Evolutionary conservation across 2,888 invertebrate genomes (phyloP).

Genomic region (Platypus cylindrus): DNA sequence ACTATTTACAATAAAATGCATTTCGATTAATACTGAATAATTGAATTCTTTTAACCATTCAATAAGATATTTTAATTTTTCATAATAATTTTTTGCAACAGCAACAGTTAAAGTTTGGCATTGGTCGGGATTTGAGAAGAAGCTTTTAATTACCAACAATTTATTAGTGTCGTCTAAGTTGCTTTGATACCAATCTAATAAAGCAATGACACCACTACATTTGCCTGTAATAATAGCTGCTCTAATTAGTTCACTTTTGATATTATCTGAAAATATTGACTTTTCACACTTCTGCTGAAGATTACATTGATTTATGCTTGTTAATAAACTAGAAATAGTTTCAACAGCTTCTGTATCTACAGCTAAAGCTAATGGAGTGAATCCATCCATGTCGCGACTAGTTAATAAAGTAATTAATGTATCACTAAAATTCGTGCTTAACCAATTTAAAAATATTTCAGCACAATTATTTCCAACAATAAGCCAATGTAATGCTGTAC

Average conservation of each 20-base stretch:
- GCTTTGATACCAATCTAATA: background rate
- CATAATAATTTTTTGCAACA: background rate
- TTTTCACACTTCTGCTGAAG: background rate
- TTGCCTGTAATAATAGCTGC: background rate
- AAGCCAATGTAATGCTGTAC: constrained; percentile 1
- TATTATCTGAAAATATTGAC: background rate
- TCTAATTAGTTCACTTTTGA: background rate
- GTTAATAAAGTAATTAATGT: background rate
- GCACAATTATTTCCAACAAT: background rate
- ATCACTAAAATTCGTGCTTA: background rate
- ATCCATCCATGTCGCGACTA: background rate
- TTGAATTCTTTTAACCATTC: background rate
- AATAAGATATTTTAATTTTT: background rate
- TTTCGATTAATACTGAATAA: background rate
- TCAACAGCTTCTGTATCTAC: background rate
- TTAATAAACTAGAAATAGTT: background rate
- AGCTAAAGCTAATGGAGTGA: background rate
- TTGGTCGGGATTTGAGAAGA: too few species aligned
- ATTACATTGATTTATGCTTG: background rate
- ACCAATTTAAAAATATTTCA: background rate
- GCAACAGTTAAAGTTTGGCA: background rate
- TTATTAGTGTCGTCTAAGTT: background rate
- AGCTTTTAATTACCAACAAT: too few species aligned
- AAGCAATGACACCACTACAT: background rate
- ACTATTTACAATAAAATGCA: too few species aligned